Evolutionary conservation across 2,888 invertebrate genomes (phyloP), one percentile per base, ranked within the genome.

Genomic region (Chymomyza amoena): DNA sequence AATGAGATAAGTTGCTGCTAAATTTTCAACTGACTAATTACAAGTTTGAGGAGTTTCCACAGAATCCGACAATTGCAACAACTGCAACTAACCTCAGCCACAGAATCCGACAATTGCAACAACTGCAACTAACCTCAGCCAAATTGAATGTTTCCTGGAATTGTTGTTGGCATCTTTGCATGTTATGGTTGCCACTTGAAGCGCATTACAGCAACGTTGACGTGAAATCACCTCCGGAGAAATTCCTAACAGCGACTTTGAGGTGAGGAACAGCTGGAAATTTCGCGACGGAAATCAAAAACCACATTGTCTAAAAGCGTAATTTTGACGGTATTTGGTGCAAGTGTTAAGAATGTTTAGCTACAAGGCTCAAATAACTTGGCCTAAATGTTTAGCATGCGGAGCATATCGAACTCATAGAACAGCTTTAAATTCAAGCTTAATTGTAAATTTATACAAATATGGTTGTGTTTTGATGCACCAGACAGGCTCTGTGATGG

Each of bases 361-460:
- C 39, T 13, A 45, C 10, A 13, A 10, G 13, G 39, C 16, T 2
- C 54, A 54, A 1, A 18, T 15, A 7, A 52, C 16, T 6, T 52
- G 15, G 52, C 52, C 52, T 45, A 54, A 18, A 54, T 54, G 7
- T 54, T 54, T 9, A 13, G 13, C 36, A 36, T 36, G 9, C 7
- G 39, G 10, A 7, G 13, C 13, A 13, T 9, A 3, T 45, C 39
- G 4, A 1, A 45, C 13, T 3, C 3, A 13, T 45, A 18, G 15
- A 54, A 54, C 54, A 54, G 20, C 52, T 52, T 36, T 36, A 36
- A 36, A 36, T 36, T 1, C 39, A 45, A 45, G 13, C 39, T 7
- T 68, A 50, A 64, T 70, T 79, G 70, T 70, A 81, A 84, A 84
- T 86, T 70, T 86, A 86, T 82, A 73, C 84, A 81, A 79, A 76